Base-by-base conservation (phyloP, 2,888 invertebrate species). In the Tetrapedia diversipes region DNA sequence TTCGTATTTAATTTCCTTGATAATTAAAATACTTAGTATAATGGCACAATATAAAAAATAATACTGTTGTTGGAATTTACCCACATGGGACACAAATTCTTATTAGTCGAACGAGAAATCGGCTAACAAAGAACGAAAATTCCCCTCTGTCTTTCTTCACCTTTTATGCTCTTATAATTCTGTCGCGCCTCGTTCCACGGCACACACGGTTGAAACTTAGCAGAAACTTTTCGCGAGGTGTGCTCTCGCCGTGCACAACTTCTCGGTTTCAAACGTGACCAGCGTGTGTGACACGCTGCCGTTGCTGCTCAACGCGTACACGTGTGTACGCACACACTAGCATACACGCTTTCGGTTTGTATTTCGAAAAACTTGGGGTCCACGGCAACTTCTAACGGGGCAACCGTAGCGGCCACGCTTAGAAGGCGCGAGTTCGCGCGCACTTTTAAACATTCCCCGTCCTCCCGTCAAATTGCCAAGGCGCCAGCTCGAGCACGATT, bases 211-310 rank as follows among this genome's bases (percentile, higher is more conserved):
- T 1, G 39, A 51, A 73, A 63, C 22, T 63, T 56, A 7, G 14
- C 0, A 6, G 27, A 39, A 75, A 66, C 24, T 66, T 66, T 24
- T 34, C 27, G 11, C 51, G 54, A n/a, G 14, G 19, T 27, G 53
- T 45, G 67, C 39, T 65, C 39, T 41, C 11, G 39, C 29, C 34
- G 41, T 53, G 39, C 53, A 47, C 49, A 77, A 77, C 61, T 77
- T 76, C 76, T 77, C 77, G 68, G 64, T 76, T 59, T 64, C 63
- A 60, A 64, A 77, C 77, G 77, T 69, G 77, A 77, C 68, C 60
- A 32, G 77, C 76, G 43, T 77, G 43, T 77, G 64, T 76, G 54
- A 69, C 56, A 37, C 24, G 63, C 47, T n/a, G n/a, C 29, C 22
- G 29, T 6, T 24, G 34, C 47, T 37, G 54, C 59, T 69, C 53